Evolutionary conservation across 2,113 vertebrate species (phyloP), one percentile per base, ranked within the genome.

Genomic region (Limnothrissa miodon): DNA sequence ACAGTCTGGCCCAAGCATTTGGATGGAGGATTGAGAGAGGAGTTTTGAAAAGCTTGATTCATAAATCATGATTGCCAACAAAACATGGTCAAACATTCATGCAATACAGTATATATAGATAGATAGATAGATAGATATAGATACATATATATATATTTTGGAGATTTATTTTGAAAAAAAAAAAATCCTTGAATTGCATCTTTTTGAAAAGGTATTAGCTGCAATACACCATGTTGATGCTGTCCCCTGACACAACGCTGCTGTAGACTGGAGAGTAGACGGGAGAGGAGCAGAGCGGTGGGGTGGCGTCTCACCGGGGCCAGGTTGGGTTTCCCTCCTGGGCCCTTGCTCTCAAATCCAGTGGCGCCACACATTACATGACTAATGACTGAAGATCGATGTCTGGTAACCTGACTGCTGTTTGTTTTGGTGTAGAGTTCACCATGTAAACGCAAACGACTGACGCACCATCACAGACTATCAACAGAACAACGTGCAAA

Each of bases 361-460:
- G 90, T 90, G 92, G 92, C 91, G 92, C 92, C 92, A 92, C 90
- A 89, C 89, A 91, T 90, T 74, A 93, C 92, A 94, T 92, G 85
- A 88, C 90, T 93, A 92, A 93, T 93, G 94, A 92, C 93, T 93
- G 92, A 89, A 93, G 92, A 94, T 94, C 92, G 90, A 94, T 94
- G 86, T 53, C 78, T 82, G 82, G 91, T 91, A 93, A 93, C 89
- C 90, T 90, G 89, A 86, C 89, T 92, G 93, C 92, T 91, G 91
- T 92, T 90, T 90, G 90, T 91, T 90, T 85, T 89, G 90, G 89
- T 91, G 90, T 92, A 89, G 53, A 89, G 88, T 92, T 92, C 90
- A 88, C 90, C 90, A 89, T 87, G 59, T 84, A 84, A 74, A 85
- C 66, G 89, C 85, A 83, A 74, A 85, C 66, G 89, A 88, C 90